Evolutionary conservation across 2,113 vertebrate species (phyloP), one percentile per base, ranked within the genome.

Genomic region (Chaenocephalus aceratus): DNA sequence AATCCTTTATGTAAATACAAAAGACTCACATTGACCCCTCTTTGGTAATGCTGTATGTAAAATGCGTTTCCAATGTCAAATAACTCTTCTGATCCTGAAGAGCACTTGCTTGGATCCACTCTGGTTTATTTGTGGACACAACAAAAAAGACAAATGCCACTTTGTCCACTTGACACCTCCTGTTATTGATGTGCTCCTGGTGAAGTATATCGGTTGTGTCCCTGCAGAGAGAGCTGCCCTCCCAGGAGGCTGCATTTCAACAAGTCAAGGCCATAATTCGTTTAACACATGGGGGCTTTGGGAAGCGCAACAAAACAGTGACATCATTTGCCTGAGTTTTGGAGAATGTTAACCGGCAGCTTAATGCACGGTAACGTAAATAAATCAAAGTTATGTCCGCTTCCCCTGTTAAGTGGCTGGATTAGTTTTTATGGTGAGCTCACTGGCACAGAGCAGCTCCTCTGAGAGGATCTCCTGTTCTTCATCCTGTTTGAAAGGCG

Each of bases 251-350:
- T 60, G 82, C 60, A 91, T 93, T 90, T 93, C 90, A 92, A 92
- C 92, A 94, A 90, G 91, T 94, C 89, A 3, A 56, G 85, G 51
- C 87, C 87, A 62, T 94, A 91, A 94, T 93, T 94, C 84, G 61
- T 94, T 92, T 91, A 93, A 87, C 93, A 94, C 93, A 91, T 93
- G 53, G 70, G 72, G 79, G 75, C 86, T 88, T 91, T 77, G 83
- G 36, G n/a, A 48, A 84, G 84, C 79, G 76, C 88, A 87, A 90
- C 90, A 90, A 89, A 88, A 84, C 86, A 66, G 81, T 93, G 89
- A 94, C 93, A 92, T 93, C 90, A 93, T 84, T 78, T 80, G 87
- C 82, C 89, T 64, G 57, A 80, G 73, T 89, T 83, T 88, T 80
- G 83, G 87, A 84, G 89, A 91, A 90, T 88, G 90, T 90, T 91